These are phyloP conservation scores for Diorhabda carinulata DNA, from an alignment of 1,140 invertebrate species.

Conservation along the genomic window DNA sequence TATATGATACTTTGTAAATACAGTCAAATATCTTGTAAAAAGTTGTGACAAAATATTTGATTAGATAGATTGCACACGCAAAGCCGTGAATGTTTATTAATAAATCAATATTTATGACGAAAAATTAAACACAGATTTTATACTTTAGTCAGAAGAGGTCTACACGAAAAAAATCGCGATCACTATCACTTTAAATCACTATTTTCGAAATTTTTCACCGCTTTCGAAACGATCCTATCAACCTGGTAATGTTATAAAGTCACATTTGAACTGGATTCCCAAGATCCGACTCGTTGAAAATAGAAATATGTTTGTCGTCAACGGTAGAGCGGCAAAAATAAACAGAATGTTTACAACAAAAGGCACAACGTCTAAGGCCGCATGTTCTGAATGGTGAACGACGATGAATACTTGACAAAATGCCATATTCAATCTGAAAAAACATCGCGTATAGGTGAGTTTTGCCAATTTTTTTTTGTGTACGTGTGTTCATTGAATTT, in stretches of 20 bases:
- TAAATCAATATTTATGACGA: no score
- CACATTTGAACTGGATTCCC: constrained; percentile 8
- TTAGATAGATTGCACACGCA: no score
- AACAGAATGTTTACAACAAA: constrained; percentile 8
- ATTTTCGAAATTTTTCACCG: constrained; percentile 1
- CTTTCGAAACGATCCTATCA: neutral
- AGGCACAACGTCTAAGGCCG: constrained; percentile 1
- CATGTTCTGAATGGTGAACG: constrained; percentile 14
- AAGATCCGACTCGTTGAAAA: constrained; percentile 26
- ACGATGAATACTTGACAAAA: constrained; percentile 38
- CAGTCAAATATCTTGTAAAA: no score
- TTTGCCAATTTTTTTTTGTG: no score
- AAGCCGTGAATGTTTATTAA: no score
- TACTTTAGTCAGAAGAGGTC: no score
- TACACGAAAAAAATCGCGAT: no score
- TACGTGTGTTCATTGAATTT: no score
- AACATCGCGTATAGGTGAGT: neutral
- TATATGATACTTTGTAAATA: no score
- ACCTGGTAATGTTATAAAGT: neutral
- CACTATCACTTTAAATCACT: no score
- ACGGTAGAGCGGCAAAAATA: constrained; percentile 28
- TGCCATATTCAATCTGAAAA: constrained; percentile 28
- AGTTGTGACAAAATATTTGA: no score
- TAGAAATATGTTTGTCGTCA: constrained; percentile 30
- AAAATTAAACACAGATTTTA: no score